Conservation (phyloP, 2,797 vertebrate genomes). For the Lacerta agilis region DNA sequence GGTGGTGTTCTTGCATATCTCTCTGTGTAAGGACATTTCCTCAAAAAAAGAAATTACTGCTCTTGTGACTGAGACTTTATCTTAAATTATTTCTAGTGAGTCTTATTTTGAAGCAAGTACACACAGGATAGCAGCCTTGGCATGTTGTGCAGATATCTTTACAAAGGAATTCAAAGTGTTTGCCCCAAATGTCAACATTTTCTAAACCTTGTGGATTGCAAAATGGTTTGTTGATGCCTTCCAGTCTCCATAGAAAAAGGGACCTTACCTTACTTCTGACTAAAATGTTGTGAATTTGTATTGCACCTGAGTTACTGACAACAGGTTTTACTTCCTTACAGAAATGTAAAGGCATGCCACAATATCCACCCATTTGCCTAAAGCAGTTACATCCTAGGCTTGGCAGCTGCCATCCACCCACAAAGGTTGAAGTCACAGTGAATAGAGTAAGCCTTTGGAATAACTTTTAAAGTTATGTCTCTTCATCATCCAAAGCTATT, state of each 20-base stretch:
- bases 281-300: not conserved
- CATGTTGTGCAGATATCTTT: not conserved
- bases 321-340: not conserved
- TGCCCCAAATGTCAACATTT: not conserved
- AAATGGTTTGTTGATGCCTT: not conserved
- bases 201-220: not conserved
- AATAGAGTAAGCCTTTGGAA: not conserved
- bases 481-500: not conserved
- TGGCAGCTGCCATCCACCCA: not conserved
- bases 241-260: not conserved
- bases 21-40: not conserved
- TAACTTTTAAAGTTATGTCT: not conserved
- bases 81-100: not conserved
- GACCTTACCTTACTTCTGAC: not conserved
- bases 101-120: no score
- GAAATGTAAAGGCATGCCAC: not conserved
- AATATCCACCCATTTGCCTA: not conserved
- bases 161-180: not conserved
- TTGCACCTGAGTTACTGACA: not conserved
- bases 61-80: not conserved
- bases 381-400: not conserved
- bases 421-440: not conserved
- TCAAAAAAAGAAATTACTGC: not conserved
- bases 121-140: not conserved
- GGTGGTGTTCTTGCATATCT: not conserved